Percentiles rank a stretch among this genome's conserved stretches.
phyloP scores from a whole-genome alignment of 2,113 vertebrate species.

The Isichthys henryi region DNA sequence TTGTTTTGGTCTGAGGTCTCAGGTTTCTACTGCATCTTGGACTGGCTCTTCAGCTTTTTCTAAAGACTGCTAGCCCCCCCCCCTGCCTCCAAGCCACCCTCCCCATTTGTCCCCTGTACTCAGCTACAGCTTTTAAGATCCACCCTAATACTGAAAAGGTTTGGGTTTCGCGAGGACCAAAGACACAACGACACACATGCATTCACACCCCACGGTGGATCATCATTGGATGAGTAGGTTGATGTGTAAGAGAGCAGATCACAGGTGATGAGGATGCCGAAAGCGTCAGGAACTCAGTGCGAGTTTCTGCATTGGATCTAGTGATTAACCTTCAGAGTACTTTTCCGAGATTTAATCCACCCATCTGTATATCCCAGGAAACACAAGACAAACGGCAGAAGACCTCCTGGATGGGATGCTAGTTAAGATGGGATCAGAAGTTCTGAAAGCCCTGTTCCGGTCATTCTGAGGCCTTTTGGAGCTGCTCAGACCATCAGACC shows the following conservation, averaged over 20 bases:
- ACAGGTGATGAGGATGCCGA: neutral
- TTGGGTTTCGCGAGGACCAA: neutral
- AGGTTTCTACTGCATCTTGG: neutral
- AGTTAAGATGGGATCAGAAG: neutral
- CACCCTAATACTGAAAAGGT: neutral
- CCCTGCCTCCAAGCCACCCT: neutral
- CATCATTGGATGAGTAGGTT: neutral
- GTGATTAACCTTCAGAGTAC: neutral
- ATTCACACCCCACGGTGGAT: neutral
- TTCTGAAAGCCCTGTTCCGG: neutral
- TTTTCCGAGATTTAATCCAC: neutral
- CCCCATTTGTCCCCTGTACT: neutral
- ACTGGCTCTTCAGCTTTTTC: neutral
- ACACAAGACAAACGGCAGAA: neutral
- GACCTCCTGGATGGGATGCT: neutral
- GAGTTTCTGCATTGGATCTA: neutral
- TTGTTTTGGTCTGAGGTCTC: neutral
- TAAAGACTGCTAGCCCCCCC: neutral
- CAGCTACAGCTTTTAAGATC: neutral
- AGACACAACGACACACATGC: neutral
- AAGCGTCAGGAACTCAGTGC: neutral
- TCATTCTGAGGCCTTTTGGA: neutral
- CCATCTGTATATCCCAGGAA: neutral
- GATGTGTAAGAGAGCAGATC: neutral
- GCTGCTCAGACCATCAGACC: neutral